A percentile compares a stretch with the other conserved stretches of the same genome.
Conservation (phyloP, 2,888 invertebrate genomes). For the Oxyscelio sp. region DNA sequence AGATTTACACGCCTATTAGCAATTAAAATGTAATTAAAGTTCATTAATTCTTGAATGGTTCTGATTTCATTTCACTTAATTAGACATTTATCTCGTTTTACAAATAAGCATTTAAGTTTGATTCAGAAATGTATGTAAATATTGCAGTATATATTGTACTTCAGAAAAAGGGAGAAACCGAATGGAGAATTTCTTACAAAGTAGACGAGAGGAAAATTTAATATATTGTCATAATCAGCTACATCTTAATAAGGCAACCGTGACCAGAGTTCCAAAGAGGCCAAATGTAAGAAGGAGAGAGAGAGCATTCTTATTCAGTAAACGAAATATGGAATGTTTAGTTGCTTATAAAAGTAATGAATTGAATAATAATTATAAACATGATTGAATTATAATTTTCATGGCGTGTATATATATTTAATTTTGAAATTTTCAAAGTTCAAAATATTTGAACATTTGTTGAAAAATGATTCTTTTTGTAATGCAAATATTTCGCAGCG, state of each 20-base stretch:
- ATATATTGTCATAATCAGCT: conserved; percentile 43
- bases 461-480: too few species aligned
- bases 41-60: neutral
- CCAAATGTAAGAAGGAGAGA: neutral
- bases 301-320: conserved; percentile 14
- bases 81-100: conserved; percentile 10
- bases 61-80: conserved; percentile 13
- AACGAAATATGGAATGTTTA: conserved; percentile 16
- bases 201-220: conserved; percentile 13
- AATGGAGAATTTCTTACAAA: conserved; percentile 26
- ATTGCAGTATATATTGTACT: neutral
- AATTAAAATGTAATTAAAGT: conserved; percentile 10
- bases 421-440: neutral
- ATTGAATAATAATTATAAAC: neutral
- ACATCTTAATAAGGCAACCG: conserved; percentile 43
- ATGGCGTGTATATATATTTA: too few species aligned
- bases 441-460: too few species aligned
- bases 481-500: too few species aligned
- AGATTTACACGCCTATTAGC: too few species aligned
- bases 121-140: conserved; percentile 21
- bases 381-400: neutral
- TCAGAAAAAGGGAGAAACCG: neutral
- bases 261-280: conserved; percentile 17
- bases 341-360: neutral
- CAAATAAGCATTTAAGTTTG: conserved; percentile 15